These are phyloP conservation scores for Naso thynnoides DNA, from an alignment of 2,797 vertebrate species.

Conservation along the genomic window DNA sequence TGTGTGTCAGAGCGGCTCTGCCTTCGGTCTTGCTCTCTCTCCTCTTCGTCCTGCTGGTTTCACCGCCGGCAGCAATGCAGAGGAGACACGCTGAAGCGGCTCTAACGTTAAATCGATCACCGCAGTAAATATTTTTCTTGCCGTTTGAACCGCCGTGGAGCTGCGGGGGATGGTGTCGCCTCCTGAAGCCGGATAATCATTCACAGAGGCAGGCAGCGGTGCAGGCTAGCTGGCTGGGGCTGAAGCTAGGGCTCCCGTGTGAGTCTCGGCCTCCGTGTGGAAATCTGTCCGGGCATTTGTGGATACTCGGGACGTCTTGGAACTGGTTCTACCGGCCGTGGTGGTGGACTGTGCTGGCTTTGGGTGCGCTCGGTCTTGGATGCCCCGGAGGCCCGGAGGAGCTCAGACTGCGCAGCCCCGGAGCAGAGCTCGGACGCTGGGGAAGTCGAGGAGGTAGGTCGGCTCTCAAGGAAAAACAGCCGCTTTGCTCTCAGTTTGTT, in stretches of 20 bases:
- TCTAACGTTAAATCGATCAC: not conserved
- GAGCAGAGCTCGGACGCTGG: slow-evolving; percentile 66
- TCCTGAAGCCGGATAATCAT: slow-evolving; percentile 41
- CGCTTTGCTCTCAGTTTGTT: fast-evolving
- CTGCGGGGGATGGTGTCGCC: slow-evolving; percentile 49
- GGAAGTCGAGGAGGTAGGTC: slow-evolving; percentile 69
- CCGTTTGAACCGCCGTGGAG: not conserved
- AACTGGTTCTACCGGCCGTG: not conserved
- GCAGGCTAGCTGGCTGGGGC: slow-evolving; percentile 20
- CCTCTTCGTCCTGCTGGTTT: not conserved
- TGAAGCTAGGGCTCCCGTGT: not conserved
- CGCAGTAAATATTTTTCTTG: fast-evolving
- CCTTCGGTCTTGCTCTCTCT: not conserved
- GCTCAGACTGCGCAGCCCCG: slow-evolving; percentile 59
- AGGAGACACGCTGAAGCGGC: slow-evolving; percentile 1
- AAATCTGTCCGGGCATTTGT: not conserved
- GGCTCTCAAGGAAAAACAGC: not conserved
- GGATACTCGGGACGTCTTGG: not conserved
- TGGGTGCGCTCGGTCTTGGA: slow-evolving; percentile 41
- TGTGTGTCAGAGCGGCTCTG: slow-evolving; percentile 17
- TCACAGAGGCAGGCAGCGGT: slow-evolving; percentile 46
- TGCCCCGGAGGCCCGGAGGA: slow-evolving; percentile 69
- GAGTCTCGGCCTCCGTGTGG: slow-evolving; percentile 10
- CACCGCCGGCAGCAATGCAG: slow-evolving; percentile 28
- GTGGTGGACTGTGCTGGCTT: not conserved